A percentile compares a stretch with the other conserved stretches of the same genome.
Conservation (phyloP, 2,888 invertebrate genomes). For the Euplexia lucipara region DNA sequence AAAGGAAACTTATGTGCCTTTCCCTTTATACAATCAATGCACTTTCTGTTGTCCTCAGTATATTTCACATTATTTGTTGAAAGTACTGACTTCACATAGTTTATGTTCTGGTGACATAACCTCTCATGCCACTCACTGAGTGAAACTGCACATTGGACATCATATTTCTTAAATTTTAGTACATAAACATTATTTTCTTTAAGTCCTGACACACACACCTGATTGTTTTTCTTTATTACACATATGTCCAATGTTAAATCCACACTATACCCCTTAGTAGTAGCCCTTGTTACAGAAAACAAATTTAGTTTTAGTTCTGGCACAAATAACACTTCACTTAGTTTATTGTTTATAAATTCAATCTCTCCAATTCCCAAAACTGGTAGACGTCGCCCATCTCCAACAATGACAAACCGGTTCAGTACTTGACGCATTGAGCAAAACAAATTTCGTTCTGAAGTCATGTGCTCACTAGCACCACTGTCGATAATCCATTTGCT, state of each 20-base stretch:
- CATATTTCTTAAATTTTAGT: neutral
- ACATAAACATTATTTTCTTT: too few species aligned
- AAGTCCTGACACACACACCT: conserved; percentile 4
- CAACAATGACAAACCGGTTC: too few species aligned
- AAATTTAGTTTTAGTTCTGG: too few species aligned
- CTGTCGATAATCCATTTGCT: conserved; percentile 4
- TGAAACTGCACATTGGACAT: conserved; percentile 6
- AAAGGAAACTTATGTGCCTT: conserved; percentile 9
- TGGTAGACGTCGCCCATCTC: too few species aligned
- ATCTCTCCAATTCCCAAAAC: too few species aligned
- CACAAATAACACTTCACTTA: too few species aligned
- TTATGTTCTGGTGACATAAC: conserved; percentile 16
- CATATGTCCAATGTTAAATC: too few species aligned
- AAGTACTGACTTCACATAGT: conserved; percentile 19
- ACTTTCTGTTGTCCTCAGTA: conserved; percentile 10
- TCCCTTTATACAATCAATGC: conserved; percentile 17
- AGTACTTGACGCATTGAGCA: neutral
- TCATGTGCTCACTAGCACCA: conserved; percentile 7
- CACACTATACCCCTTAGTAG: too few species aligned
- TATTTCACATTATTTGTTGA: conserved; percentile 8
- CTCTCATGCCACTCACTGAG: conserved; percentile 25
- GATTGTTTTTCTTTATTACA: conserved; percentile 8
- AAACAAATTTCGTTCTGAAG: conserved; percentile 5
- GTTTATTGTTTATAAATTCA: too few species aligned
- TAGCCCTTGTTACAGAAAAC: too few species aligned